Evolutionary conservation across 2,797 vertebrate species (phyloP), one percentile per base, ranked within the genome.

Genomic region (Peromyscus melanophrys): DNA sequence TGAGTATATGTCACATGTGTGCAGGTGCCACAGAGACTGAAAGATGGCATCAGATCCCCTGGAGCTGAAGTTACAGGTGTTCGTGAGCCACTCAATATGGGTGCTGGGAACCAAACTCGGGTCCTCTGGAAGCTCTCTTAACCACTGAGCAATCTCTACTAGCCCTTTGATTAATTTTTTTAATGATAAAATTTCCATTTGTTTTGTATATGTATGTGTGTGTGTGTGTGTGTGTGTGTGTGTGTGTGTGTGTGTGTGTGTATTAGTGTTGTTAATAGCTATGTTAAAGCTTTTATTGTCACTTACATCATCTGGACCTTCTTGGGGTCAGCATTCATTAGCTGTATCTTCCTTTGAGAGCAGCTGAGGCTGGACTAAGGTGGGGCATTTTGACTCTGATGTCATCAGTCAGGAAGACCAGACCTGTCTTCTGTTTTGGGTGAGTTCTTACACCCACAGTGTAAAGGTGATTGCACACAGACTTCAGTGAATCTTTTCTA

Each of bases 291-390:
- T 76, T 95, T 59, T 40, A n/a, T 90, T 86, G 69, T 80, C 52
- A 46, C 61, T 78, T 76, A 43, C 19, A 87, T 57, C 43, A 69
- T 37, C 78, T 83, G 63, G 73, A 16, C 82, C 65, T 76, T 63
- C 27, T 34, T 82, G 80, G 67, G 75, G 80, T 77, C 76, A 46
- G 43, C n/a, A 23, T 83, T 43, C 77, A 25, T 49, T 63, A 75
- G 90, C 29, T 92, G 16, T 71, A n/a, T 94, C 86, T 96, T 89
- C 52, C 37, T 91, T 77, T 84, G 46, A 82, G 27, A 80, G n/a
- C 65, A 89, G 52, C 37, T 94, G 73, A 91, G 49, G 49, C 65
- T 75, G 21, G n/a, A 95, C 9, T 90, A 85, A 75, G 75, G n/a
- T 16, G 11, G 43, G 55, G 25, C 63, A 46, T 89, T 80, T 89